Evolutionary conservation across 2,797 vertebrate species (phyloP), one percentile per base, ranked within the genome.

Genomic region (Tangara arthus): DNA sequence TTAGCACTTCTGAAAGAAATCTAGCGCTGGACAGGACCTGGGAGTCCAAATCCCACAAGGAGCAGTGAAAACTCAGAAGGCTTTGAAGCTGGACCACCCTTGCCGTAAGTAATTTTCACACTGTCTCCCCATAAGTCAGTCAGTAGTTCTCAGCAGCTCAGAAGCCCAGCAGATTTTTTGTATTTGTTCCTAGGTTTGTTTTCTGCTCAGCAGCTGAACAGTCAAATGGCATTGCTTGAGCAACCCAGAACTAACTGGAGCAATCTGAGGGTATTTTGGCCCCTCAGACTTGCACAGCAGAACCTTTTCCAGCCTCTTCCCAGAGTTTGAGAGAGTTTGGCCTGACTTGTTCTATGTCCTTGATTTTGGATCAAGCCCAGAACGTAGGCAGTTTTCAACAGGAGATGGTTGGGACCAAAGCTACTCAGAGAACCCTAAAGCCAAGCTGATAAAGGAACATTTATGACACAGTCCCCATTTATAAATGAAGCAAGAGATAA

Each of bases 131-230:
- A 4, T 56, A 52, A 80, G 56, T 55, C 76, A 69, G 34, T 15
- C 16, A 22, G 34, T 5, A 42, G 44, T 30, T 83, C 63, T 57
- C 84, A 95, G 75, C 26, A 4, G 2, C 68, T 79, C 81, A 77
- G 82, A 77, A 80, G 42, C 47, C 61, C 39, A 32, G 65, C 15
- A 59, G 57, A n/a, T 53, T 39, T 85, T 91, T 72, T 81, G 22
- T 69, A 39, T 86, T 91, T 91, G 28, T 66, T 49, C 70, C 66
- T 66, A 41, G 19, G 44, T 94, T 91, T 91, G 50, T 49, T 88
- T 89, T 92, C 87, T 81, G 92, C 52, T 83, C 86, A 70, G 89
- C 82, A 95, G 87, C 89, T 75, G 93, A 87, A 86, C 39, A 78
- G 79, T 61, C 41, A 96, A 95, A 90, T 66, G 63, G 34, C 27